Evolutionary conservation across 2,888 invertebrate species (phyloP), one percentile per base, ranked within the genome.

Genomic region (Acanthoscelides obtectus): DNA sequence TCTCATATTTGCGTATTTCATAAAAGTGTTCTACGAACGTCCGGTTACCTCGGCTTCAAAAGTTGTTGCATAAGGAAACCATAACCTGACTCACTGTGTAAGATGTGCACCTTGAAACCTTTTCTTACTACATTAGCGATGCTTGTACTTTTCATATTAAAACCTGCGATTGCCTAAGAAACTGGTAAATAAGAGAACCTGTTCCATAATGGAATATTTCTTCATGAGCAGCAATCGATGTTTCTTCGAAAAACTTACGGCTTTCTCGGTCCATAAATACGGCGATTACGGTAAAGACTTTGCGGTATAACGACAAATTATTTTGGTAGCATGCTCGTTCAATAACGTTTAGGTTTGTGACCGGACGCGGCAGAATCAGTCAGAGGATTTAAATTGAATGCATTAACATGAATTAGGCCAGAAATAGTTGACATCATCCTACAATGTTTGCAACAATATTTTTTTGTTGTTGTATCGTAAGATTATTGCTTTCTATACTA

Each of bases 1-100:
- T n/a, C n/a, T n/a, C n/a, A n/a, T n/a, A n/a, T n/a, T n/a, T n/a
- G n/a, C n/a, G n/a, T n/a, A n/a, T 72, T 72, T 64, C 70, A 66
- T 69, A 69, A 72, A 70, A 69, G 66, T 64, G 66, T 72, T 6
- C 25, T 25, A 25, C 25, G 3, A 6, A 6, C 6, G 25, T 25
- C 25, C 25, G 3, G 25, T 3, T 25, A 6, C 6, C 25, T 25
- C 6, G 6, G 4, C 25, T 6, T 25, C 6, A 25, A 25, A 25
- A 25, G 3, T 25, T 25, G 25, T 25, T 5, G 25, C 4, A 25
- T 25, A 25, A 25, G 25, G 25, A 25, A 25, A 25, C 25, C 25
- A 45, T 45, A 45, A 45, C 5, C 45, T 45, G 45, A 45, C 45
- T 12, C 45, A 45, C 45, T 12, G 12, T 45, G 45, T 45, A 45